These are phyloP conservation scores for Dolichotis patagonum DNA, from an alignment of 2,113 vertebrate genomes.

Conservation along the genomic window DNA sequence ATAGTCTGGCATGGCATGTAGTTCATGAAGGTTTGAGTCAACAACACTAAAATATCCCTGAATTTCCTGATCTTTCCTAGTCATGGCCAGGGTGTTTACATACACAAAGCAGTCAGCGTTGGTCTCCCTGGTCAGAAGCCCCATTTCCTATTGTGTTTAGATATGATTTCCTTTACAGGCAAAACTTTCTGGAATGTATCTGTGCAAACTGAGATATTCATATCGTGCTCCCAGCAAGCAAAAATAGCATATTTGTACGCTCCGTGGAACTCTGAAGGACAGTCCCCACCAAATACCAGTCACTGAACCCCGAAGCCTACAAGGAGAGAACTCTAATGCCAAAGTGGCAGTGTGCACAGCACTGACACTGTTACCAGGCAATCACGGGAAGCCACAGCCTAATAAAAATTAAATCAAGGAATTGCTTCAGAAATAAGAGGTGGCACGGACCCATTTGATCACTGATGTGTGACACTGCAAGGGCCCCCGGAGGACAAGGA, in stretches of 20 bases:
- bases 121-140: background rate
- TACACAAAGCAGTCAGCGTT: background rate
- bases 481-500: background rate
- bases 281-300: background rate
- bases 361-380: background rate
- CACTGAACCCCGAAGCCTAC: background rate
- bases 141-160: conserved; percentile 4
- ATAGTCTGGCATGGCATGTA: background rate
- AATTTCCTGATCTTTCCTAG: conserved; percentile 44
- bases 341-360: background rate
- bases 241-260: background rate
- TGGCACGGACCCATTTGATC: background rate
- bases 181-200: conserved; percentile 1
- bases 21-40: background rate
- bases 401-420: background rate
- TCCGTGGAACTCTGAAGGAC: background rate
- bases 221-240: background rate
- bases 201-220: background rate
- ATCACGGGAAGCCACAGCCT: background rate
- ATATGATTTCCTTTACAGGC: background rate
- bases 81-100: background rate
- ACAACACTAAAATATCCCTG: background rate
- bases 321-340: background rate
- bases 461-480: background rate
- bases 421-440: background rate